Evolutionary conservation across 2,888 invertebrate genomes (phyloP).

Genomic region (Mermis nigrescens): DNA sequence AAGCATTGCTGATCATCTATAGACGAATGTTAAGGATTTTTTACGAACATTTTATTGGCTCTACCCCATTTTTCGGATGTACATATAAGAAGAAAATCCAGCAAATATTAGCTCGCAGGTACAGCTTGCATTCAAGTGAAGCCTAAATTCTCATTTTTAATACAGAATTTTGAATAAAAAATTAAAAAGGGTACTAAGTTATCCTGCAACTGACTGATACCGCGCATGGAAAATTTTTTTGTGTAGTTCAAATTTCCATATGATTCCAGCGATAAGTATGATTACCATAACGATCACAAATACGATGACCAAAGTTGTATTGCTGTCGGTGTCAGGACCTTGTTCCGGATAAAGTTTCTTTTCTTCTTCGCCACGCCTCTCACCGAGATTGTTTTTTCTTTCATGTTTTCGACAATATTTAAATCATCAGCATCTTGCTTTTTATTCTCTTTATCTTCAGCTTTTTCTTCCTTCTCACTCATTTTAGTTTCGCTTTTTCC

Average conservation of each 20-base stretch:
- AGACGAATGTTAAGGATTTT: no score
- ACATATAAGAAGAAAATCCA: no score
- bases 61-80: no score
- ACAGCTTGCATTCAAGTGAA: no score
- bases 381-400: neutral
- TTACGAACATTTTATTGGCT: no score
- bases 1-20: no score
- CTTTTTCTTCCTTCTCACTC: neutral
- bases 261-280: slow-evolving; percentile 26
- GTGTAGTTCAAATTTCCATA: slow-evolving; percentile 29
- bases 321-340: slow-evolving; percentile 1
- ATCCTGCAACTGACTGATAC: slow-evolving; percentile 29
- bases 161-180: no score
- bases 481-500: neutral
- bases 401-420: no score
- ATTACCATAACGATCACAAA: slow-evolving; percentile 22
- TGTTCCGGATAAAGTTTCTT: no score
- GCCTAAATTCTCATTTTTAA: no score
- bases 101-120: no score
- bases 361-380: neutral
- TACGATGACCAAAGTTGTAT: slow-evolving; percentile 7
- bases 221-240: slow-evolving; percentile 29
- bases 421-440: neutral
- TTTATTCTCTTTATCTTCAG: neutral
- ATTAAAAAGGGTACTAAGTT: no score